Conservation (phyloP, 64 coral and sea anemone genomes). For the Dendronephthya gigantea region DNA sequence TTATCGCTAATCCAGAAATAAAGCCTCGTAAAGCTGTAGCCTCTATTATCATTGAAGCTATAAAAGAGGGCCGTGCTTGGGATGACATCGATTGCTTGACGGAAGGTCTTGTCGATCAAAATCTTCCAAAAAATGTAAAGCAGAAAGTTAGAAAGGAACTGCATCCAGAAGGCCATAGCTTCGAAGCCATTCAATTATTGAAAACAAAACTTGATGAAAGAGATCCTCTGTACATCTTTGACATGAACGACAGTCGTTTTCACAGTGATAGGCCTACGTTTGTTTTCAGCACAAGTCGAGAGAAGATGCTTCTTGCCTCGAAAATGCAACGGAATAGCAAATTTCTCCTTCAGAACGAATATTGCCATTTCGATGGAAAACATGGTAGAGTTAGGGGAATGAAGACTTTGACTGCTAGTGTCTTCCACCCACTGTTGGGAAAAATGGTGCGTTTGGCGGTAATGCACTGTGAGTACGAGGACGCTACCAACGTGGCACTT, state of each 20-base stretch:
- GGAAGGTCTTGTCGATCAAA: background rate
- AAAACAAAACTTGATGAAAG: background rate
- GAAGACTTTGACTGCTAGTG: background rate
- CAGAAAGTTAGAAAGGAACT: background rate
- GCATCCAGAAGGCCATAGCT: background rate
- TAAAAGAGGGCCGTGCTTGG: background rate
- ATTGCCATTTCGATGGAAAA: slow-evolving; percentile 25
- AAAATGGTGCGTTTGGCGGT: background rate
- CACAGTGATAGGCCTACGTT: background rate
- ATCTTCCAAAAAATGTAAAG: background rate
- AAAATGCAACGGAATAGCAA: slow-evolving; percentile 21
- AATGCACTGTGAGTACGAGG: background rate
- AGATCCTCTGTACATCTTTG: background rate
- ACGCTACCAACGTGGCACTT: background rate
- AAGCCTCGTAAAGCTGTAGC: background rate
- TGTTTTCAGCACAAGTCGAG: slow-evolving; percentile 23
- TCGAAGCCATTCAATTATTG: background rate
- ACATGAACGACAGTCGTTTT: background rate
- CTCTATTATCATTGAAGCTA: too few relatives aligned
- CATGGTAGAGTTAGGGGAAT: background rate
- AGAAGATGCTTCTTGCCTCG: slow-evolving; percentile 10
- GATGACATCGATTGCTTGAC: background rate
- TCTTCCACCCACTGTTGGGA: background rate
- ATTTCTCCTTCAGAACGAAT: slow-evolving; percentile 1
- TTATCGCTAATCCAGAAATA: background rate